phyloP scores from a whole-genome alignment of 1,140 invertebrate species.

The Oryctes rhinoceros region DNA sequence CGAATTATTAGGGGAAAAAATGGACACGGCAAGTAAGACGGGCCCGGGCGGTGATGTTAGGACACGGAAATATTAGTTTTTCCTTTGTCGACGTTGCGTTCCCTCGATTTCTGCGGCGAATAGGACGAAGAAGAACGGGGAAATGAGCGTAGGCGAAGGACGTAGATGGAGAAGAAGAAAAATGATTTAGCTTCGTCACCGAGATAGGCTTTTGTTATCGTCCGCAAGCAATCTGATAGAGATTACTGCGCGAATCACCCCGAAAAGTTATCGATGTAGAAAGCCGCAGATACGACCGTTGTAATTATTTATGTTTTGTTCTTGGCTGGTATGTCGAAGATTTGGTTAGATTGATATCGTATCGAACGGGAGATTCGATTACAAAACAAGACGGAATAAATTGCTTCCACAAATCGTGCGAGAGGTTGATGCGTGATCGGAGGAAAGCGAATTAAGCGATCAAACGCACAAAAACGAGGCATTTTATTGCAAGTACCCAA shows the following conservation, averaged over 20 bases:
- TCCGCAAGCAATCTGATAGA: conserved; percentile 31
- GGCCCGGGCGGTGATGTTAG: background rate
- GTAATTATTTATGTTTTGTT: conserved; percentile 16
- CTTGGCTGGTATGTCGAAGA: background rate
- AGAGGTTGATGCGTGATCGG: too few species aligned
- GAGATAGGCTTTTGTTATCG: conserved; percentile 34
- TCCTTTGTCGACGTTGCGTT: background rate
- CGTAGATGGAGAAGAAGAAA: background rate
- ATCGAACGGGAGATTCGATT: too few species aligned
- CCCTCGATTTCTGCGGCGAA: background rate
- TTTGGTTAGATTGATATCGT: too few species aligned
- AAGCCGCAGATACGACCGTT: background rate
- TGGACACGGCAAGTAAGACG: background rate
- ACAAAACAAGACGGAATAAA: too few species aligned
- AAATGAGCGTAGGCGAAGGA: background rate
- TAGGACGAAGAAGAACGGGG: background rate
- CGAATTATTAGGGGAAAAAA: conserved; percentile 8
- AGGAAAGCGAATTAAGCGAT: too few species aligned
- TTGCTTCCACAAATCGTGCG: too few species aligned
- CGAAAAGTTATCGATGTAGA: conserved; percentile 6
- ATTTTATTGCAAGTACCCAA: too few species aligned
- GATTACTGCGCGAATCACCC: conserved; percentile 19
- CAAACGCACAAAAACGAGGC: too few species aligned
- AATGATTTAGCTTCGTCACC: conserved; percentile 34
- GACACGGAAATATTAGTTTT: conserved; percentile 35